phyloP scores from a whole-genome alignment of 2,888 invertebrate species.

The Tineola bisselliella region DNA sequence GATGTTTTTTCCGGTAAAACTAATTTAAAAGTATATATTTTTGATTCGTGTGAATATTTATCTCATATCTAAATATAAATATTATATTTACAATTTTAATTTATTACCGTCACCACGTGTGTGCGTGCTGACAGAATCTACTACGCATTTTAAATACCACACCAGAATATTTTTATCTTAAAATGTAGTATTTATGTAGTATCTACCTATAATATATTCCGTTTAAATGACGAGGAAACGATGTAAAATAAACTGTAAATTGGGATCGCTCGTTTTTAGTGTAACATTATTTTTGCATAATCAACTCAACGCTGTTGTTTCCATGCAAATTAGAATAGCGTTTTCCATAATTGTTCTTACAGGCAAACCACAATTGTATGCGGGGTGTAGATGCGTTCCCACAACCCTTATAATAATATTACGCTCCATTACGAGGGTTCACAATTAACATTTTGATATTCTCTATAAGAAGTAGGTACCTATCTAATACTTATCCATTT shows the following conservation, averaged over 20 bases:
- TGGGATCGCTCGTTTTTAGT: slow-evolving; percentile 34
- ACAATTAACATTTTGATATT: background rate
- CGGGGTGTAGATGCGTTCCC: background rate
- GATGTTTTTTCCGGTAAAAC: too few relatives aligned
- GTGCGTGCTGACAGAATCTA: background rate
- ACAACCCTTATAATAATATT: background rate
- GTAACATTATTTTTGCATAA: slow-evolving; percentile 49
- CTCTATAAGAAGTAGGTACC: background rate
- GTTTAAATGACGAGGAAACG: background rate
- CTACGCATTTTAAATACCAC: background rate
- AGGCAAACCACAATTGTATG: slow-evolving; percentile 1
- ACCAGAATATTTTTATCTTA: background rate
- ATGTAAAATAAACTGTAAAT: slow-evolving; percentile 39
- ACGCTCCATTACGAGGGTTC: background rate
- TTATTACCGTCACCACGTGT: too few relatives aligned
- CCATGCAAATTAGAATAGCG: slow-evolving; percentile 39
- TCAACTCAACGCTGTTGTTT: slow-evolving; percentile 40
- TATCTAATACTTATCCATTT: background rate
- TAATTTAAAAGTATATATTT: too few relatives aligned
- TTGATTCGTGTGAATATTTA: too few relatives aligned
- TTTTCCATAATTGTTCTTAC: slow-evolving; percentile 2
- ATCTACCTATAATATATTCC: background rate
- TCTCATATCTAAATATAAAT: too few relatives aligned
- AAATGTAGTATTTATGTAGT: background rate
- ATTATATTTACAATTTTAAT: too few relatives aligned